Base-by-base conservation (phyloP, 2,113 vertebrate species). In the Oncorhynchus gorbuscha region DNA sequence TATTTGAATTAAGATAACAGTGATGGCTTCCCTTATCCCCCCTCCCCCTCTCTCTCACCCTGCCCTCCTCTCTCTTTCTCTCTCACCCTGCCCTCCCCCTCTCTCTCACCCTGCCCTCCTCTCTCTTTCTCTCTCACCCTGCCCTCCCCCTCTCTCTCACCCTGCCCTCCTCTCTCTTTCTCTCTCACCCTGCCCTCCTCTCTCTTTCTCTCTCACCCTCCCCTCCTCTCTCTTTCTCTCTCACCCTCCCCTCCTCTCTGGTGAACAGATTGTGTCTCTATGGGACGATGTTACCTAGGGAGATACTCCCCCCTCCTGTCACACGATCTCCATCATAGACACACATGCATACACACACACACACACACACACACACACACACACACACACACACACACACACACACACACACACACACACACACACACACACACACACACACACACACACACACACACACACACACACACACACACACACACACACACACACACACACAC, bases 241-340 rank as follows among this genome's bases (percentile, higher is more conserved):
- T 93, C n/a, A n/a, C n/a, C n/a, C n/a, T n/a, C n/a, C n/a, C n/a
- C n/a, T n/a, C n/a, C 73, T 87, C 91, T 91, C 85, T 85, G 86
- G 87, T 92, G 92, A 94, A 94, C 93, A 94, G 93, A 94, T 93
- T 94, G 92, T 85, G 92, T 94, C 93, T 93, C 93, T 22, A 91
- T 93, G 93, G 93, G 93, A 94, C 87, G 71, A 84, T 88, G 90
- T 91, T 87, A 91, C 93, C 93, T 82, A 91, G 92, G 90, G 93
- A 94, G 92, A 83, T 18, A 83, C 83, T 86, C 85, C 90, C 84
- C 87, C 86, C 84, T 90, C 83, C 87, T 88, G 86, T 87, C 85
- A 86, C 83, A 81, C 76, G 58, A 64, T 78, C 69, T 71, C 78
- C 4, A 18, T 28, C 7, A 20, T 22, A 32, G 13, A 6, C 13